Base-by-base conservation (phyloP, 2,888 invertebrate species). In the Scaptomyza parva region DNA sequence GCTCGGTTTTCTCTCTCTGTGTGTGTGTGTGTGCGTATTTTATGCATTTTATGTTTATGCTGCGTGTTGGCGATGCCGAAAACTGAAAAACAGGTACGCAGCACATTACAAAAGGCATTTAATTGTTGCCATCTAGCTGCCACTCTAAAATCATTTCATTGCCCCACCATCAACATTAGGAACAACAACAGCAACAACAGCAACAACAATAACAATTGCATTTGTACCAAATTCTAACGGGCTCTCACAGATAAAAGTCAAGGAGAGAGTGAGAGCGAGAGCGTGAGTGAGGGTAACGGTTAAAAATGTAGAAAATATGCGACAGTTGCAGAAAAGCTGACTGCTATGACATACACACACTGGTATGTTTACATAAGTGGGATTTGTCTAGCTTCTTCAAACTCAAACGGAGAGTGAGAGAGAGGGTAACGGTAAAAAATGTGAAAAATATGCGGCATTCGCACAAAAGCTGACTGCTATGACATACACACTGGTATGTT, bases 81-180 rank as follows among this genome's bases (percentile, higher is more conserved):
- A 76, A 54, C 73, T 58, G 67, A 64, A 67, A 65, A 65, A 70
- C 88, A 84, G 88, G 88, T 83, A 88, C 73, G 72, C 76, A 70
- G 70, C 69, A 55, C 70, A 80, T 88, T 88, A 78, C 70, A 76
- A 64, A 65, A 58, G 67, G 66, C 84, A 85, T 88, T 85, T 88
- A 80, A 87, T 81, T 88, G 86, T 81, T 57, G 74, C 75, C 82
- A 77, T 65, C 74, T 71, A 67, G 60, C 60, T 61, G 68, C 66
- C 71, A 79, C 66, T 88, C 75, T 73, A 88, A 83, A 81, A 75
- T 86, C 77, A 88, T 88, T 84, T 81, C 71, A 85, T 65, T 65
- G 67, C 70, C 61, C 53, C 57, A 26, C 39, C 59, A 62, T 9
- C 66, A 61, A 48, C 22, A 57, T 48, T 20, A 35, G 18, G 33